Evolutionary conservation across 2,797 vertebrate genomes (phyloP).

Genomic region (Protonibea diacanthus): DNA sequence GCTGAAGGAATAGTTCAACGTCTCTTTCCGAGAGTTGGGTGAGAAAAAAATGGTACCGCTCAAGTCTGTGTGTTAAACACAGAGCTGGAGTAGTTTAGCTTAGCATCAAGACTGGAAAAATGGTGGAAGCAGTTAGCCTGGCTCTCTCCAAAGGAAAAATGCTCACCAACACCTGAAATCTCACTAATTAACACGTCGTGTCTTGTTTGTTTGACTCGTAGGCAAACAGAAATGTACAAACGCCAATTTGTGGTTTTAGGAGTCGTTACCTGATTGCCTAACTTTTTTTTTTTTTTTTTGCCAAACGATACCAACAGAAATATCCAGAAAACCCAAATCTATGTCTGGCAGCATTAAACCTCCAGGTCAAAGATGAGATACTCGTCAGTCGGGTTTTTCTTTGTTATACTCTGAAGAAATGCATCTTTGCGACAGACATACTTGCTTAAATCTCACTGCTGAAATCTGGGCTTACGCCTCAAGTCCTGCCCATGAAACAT

Average conservation of each 20-base stretch:
- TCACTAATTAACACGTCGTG: constrained; percentile 35
- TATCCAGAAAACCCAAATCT: constrained; percentile 12
- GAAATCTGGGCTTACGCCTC: constrained; percentile 29
- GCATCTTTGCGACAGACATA: background rate
- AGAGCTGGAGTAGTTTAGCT: background rate
- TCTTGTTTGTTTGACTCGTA: constrained; percentile 41
- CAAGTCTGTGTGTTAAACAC: background rate
- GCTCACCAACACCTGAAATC: constrained; percentile 7
- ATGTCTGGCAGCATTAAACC: background rate
- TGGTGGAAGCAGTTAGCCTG: background rate
- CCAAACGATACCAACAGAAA: constrained; percentile 21
- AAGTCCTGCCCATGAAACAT: constrained; percentile 27
- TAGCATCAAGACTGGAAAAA: background rate
- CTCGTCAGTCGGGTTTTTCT: background rate
- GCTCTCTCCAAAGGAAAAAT: background rate
- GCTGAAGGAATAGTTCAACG: background rate
- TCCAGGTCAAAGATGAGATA: background rate
- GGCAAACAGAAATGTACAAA: constrained; percentile 48
- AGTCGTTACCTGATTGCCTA: background rate
- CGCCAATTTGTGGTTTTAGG: constrained; percentile 46
- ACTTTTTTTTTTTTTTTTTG: background rate
- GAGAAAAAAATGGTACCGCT: no score
- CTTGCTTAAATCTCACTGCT: constrained; percentile 1
- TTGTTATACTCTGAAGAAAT: constrained; percentile 10
- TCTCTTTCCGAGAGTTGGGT: background rate